Conservation (phyloP, 2,888 invertebrate genomes). For the Polyommatus iphigenia region DNA sequence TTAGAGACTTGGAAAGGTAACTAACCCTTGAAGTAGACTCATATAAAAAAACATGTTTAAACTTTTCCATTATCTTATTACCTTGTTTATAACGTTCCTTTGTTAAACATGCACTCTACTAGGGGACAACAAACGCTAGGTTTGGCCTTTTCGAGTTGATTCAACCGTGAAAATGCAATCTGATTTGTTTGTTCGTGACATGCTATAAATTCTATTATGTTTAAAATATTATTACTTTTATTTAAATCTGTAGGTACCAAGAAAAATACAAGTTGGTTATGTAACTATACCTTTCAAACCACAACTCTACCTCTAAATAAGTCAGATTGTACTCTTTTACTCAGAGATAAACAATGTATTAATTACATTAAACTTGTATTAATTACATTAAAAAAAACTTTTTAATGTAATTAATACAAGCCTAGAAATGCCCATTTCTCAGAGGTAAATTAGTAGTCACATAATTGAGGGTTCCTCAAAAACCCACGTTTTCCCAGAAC, state of each 20-base stretch:
- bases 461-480: slow-evolving; percentile 22
- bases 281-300: neutral
- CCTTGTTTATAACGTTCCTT: neutral
- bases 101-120: neutral
- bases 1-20: no score
- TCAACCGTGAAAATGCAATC: neutral
- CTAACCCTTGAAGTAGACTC: no score
- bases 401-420: neutral
- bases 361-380: no score
- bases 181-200: neutral
- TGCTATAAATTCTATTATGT: neutral
- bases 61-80: neutral
- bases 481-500: neutral
- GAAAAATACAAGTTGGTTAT: no score
- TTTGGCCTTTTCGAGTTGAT: slow-evolving; percentile 12
- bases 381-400: no score
- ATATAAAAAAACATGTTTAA: neutral
- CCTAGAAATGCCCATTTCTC: neutral
- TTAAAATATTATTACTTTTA: neutral
- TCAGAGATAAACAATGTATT: no score
- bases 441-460: slow-evolving; percentile 18
- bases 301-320: neutral
- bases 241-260: neutral
- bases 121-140: neutral
- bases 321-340: neutral